Conservation (phyloP, 2,797 vertebrate species). For the Phataginus tricuspis region DNA sequence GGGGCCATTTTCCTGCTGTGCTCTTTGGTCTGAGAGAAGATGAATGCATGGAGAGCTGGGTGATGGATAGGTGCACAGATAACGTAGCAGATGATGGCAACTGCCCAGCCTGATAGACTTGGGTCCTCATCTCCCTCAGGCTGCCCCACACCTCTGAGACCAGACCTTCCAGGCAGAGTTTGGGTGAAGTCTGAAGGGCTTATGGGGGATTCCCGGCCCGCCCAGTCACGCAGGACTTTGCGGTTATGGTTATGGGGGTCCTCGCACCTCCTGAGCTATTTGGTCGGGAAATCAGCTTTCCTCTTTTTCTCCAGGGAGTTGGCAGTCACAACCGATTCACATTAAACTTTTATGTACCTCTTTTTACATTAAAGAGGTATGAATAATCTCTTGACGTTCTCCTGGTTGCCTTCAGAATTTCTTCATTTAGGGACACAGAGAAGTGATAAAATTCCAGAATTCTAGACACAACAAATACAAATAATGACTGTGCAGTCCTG, state of each 20-base stretch:
- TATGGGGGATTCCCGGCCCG: rapidly evolving
- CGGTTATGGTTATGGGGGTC: too few species aligned
- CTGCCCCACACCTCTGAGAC: not conserved
- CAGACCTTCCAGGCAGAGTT: not conserved
- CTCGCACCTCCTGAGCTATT: not conserved
- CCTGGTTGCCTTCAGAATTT: not conserved
- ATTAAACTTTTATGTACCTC: too few species aligned
- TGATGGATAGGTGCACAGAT: rapidly evolving
- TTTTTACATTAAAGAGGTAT: too few species aligned
- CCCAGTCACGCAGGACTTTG: not conserved
- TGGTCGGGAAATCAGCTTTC: not conserved
- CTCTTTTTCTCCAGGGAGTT: not conserved
- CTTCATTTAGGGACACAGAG: not conserved
- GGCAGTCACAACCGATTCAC: not conserved
- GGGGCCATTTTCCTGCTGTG: not conserved
- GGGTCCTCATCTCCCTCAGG: not conserved
- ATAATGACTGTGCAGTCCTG: rapidly evolving
- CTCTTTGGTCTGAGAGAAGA: not conserved
- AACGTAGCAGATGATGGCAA: rapidly evolving
- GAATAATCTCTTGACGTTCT: not conserved
- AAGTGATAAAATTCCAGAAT: not conserved
- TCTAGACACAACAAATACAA: not conserved
- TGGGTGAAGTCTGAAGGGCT: not conserved
- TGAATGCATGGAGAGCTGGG: not conserved
- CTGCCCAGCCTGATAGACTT: not conserved